Evolutionary conservation across 2,113 vertebrate species (phyloP).

Genomic region (Sisor rabdophorus): DNA sequence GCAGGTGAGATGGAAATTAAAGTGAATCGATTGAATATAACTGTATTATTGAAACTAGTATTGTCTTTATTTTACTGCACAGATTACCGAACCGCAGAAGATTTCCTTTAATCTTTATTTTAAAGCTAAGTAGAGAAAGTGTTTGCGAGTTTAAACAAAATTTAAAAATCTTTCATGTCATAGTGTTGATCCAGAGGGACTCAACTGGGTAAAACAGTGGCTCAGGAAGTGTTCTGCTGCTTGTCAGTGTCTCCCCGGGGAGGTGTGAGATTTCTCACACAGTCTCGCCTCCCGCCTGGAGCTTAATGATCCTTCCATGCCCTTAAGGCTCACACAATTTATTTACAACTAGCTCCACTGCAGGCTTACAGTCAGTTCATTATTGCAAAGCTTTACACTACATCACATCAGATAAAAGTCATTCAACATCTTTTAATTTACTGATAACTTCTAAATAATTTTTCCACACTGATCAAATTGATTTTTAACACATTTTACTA

Average conservation of each 20-base stretch:
- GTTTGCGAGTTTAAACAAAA: neutral
- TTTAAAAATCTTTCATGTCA: no score
- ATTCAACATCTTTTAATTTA: neutral
- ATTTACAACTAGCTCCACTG: slow-evolving; percentile 30
- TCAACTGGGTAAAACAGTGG: slow-evolving; percentile 38
- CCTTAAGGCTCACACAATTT: slow-evolving; percentile 9
- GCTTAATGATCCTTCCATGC: slow-evolving; percentile 40
- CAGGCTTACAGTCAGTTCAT: neutral
- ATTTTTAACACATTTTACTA: no score
- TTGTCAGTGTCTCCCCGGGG: slow-evolving; percentile 29
- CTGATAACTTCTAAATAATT: neutral
- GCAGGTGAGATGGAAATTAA: neutral
- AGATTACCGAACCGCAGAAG: neutral
- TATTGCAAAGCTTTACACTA: neutral
- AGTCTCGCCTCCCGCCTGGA: slow-evolving; percentile 29
- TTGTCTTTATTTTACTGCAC: neutral
- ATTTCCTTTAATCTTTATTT: neutral
- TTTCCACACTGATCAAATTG: neutral
- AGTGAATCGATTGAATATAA: no score
- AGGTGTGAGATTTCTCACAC: slow-evolving; percentile 45
- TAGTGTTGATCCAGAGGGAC: neutral
- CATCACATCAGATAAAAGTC: neutral
- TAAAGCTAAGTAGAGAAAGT: neutral
- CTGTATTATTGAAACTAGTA: no score
- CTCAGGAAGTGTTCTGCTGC: slow-evolving; percentile 3